phyloP scores from a whole-genome alignment of 2,113 vertebrate species.

The Lamprotornis superbus region DNA sequence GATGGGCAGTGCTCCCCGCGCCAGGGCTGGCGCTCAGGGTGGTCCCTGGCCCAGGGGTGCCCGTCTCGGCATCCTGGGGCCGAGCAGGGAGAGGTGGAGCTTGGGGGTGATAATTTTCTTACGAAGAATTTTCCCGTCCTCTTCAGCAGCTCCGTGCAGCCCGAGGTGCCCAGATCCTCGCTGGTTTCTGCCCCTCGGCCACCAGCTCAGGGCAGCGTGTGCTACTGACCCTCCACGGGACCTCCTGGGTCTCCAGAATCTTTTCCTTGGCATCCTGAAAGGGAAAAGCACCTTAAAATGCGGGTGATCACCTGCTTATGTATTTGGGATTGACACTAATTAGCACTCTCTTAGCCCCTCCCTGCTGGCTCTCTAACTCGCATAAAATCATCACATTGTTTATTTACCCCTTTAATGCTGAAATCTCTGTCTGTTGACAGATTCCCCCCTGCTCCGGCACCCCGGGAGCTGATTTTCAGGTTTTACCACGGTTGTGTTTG shows the following conservation, averaged over 20 bases:
- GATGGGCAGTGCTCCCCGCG: fast-evolving
- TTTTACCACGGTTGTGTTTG: fast-evolving
- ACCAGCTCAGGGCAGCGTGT: background rate
- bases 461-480: background rate
- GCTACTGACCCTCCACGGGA: fast-evolving
- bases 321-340: background rate
- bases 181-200: background rate
- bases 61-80: background rate
- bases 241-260: background rate
- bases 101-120: background rate
- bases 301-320: fast-evolving
- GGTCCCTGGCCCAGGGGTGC: fast-evolving
- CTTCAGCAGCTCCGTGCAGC: background rate
- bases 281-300: background rate
- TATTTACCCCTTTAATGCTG: fast-evolving
- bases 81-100: background rate
- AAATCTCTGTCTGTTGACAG: fast-evolving
- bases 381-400: background rate
- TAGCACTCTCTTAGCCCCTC: background rate
- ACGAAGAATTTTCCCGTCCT: background rate
- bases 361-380: background rate
- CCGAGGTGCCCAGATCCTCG: fast-evolving
- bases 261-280: background rate
- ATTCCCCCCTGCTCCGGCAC: fast-evolving
- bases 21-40: background rate